phyloP scores from a whole-genome alignment of 2,113 vertebrate genomes.

The Varanus salvator region DNA sequence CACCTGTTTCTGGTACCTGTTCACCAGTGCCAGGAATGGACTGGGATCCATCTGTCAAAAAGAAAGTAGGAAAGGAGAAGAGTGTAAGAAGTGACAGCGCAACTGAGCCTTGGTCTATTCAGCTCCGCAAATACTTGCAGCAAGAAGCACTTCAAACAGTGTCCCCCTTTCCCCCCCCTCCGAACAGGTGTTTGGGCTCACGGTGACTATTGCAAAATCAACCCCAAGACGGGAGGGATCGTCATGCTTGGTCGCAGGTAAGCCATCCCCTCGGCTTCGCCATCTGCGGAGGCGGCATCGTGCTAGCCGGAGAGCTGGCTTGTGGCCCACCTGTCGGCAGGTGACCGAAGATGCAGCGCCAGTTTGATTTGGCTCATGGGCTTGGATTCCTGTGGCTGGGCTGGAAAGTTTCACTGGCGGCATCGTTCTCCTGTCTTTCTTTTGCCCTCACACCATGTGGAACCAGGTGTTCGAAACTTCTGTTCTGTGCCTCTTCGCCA shows the following conservation, averaged over 20 bases:
- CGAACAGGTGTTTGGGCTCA: constrained; percentile 91
- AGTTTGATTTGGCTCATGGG: neutral
- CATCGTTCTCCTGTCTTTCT: too few relatives aligned
- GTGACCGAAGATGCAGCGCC: too few relatives aligned
- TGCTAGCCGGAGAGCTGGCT: neutral
- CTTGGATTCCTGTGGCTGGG: neutral
- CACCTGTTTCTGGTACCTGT: neutral
- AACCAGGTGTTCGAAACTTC: neutral
- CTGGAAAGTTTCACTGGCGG: neutral
- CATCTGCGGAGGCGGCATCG: neutral
- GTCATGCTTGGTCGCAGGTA: constrained; percentile 96
- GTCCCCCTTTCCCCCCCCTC: neutral
- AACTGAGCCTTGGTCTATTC: neutral
- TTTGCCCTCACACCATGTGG: neutral
- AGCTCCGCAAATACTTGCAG: too few relatives aligned
- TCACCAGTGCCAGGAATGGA: neutral
- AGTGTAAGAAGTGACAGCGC: neutral
- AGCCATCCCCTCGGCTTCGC: neutral
- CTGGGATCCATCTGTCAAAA: neutral
- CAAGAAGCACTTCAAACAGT: neutral
- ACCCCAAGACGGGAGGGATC: constrained; percentile 92
- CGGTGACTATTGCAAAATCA: constrained; percentile 96
- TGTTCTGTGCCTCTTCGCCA: too few relatives aligned
- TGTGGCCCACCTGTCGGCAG: neutral
- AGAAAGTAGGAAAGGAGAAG: too few relatives aligned